phyloP scores from a whole-genome alignment of 2,888 invertebrate genomes.

The Lingula anatina region DNA sequence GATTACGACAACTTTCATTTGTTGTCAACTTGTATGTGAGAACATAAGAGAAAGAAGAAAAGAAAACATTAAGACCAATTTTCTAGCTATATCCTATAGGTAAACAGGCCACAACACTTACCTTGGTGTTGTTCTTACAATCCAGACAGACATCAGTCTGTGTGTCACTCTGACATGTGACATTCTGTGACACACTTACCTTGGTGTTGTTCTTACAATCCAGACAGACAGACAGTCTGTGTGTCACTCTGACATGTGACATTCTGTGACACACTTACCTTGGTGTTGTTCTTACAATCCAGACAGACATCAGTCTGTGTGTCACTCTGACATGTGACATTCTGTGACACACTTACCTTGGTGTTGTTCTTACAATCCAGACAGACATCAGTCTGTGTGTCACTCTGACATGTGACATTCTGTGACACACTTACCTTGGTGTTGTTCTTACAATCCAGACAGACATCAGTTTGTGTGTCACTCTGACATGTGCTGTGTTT shows the following conservation, averaged over 20 bases:
- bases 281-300: constrained; percentile 1
- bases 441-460: constrained; percentile 82
- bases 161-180: constrained; percentile 73
- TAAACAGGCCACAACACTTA: too few relatives aligned
- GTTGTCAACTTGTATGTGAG: too few relatives aligned
- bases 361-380: constrained; percentile 85
- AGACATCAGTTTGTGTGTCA: constrained; percentile 75
- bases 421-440: constrained; percentile 76
- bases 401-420: constrained; percentile 71
- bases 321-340: too few relatives aligned
- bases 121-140: constrained; percentile 89
- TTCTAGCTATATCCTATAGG: too few relatives aligned
- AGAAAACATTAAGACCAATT: too few relatives aligned
- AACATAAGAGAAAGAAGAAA: too few relatives aligned
- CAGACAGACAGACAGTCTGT: too few relatives aligned
- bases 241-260: too few relatives aligned
- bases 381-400: constrained; percentile 76
- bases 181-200: too few relatives aligned
- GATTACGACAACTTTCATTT: too few relatives aligned
- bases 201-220: constrained; percentile 1
- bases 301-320: too few relatives aligned
- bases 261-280: too few relatives aligned
- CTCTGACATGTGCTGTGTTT: constrained; percentile 81
- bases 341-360: constrained; percentile 67
- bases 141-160: constrained; percentile 73